Conservation (phyloP, 2,113 vertebrate species). For the Dasyornis broadbenti region DNA sequence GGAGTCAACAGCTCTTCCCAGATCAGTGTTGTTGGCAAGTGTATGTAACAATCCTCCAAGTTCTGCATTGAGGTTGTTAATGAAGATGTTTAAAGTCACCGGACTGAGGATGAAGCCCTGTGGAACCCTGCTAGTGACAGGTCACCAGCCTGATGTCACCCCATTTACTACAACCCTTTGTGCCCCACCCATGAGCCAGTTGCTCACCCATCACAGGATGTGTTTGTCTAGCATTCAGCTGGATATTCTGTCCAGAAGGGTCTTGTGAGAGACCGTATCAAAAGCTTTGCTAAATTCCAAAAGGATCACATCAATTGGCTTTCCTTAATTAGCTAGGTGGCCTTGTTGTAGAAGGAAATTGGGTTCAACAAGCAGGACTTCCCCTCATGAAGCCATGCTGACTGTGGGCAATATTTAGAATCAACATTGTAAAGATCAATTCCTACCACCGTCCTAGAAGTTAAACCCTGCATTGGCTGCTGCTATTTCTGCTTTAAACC, state of each 20-base stretch:
- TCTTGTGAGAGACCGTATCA: not conserved
- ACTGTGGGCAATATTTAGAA: not conserved
- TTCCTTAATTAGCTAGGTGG: not conserved
- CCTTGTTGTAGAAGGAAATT: not conserved
- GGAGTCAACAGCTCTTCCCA: not conserved
- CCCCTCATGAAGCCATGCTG: not conserved
- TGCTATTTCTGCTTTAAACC: not conserved
- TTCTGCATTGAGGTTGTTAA: not conserved
- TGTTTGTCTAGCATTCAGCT: not conserved
- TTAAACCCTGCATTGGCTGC: not conserved
- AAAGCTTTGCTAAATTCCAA: not conserved
- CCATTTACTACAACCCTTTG: not conserved
- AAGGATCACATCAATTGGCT: not conserved
- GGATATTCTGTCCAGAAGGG: not conserved
- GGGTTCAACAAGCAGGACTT: not conserved
- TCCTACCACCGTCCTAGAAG: not conserved
- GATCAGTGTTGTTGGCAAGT: not conserved
- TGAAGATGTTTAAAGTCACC: not conserved
- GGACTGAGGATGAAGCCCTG: not conserved
- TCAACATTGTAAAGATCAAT: not conserved
- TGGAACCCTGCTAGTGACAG: accelerated
- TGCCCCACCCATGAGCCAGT: not conserved
- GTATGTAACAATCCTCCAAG: not conserved
- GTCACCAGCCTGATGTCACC: not conserved
- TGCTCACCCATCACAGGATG: not conserved